These are phyloP conservation scores for Hylaeus anthracinus DNA, from an alignment of 1,140 invertebrate species.

Conservation along the genomic window DNA sequence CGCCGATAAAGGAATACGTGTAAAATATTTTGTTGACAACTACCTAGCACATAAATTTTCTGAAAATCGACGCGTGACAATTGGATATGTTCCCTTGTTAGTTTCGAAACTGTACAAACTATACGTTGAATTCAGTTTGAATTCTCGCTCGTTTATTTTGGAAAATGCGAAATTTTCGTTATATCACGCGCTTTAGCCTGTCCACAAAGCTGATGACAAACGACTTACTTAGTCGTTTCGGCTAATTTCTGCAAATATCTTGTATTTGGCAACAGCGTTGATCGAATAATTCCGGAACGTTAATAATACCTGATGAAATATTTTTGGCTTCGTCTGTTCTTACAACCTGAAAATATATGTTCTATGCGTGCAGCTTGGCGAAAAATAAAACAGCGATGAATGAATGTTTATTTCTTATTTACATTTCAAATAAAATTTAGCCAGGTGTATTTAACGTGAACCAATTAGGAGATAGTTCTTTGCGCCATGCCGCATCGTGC, in stretches of 20 bases:
- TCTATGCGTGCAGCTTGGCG: too few species aligned
- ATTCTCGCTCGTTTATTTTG: not conserved
- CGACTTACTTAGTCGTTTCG: not conserved
- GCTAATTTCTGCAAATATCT: slow-evolving; percentile 30
- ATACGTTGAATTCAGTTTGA: too few species aligned
- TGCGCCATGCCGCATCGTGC: too few species aligned
- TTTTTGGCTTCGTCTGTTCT: not conserved
- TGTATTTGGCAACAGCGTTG: slow-evolving; percentile 21
- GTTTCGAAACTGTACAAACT: too few species aligned
- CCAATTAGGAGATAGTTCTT: too few species aligned
- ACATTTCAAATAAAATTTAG: not conserved
- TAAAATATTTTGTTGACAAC: too few species aligned
- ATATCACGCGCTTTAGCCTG: not conserved
- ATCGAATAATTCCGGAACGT: slow-evolving; percentile 19
- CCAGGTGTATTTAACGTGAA: not conserved
- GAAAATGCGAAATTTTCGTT: not conserved
- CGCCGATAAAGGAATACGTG: too few species aligned
- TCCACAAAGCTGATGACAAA: slow-evolving; percentile 13
- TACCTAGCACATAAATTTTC: too few species aligned
- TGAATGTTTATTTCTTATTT: too few species aligned
- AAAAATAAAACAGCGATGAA: too few species aligned
- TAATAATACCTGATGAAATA: slow-evolving; percentile 9
- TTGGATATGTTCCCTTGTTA: too few species aligned
- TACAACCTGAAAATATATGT: not conserved
- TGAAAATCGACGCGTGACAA: too few species aligned